These are phyloP conservation scores for Taurulus bubalis DNA, from an alignment of 2,113 vertebrate species.

Conservation along the genomic window DNA sequence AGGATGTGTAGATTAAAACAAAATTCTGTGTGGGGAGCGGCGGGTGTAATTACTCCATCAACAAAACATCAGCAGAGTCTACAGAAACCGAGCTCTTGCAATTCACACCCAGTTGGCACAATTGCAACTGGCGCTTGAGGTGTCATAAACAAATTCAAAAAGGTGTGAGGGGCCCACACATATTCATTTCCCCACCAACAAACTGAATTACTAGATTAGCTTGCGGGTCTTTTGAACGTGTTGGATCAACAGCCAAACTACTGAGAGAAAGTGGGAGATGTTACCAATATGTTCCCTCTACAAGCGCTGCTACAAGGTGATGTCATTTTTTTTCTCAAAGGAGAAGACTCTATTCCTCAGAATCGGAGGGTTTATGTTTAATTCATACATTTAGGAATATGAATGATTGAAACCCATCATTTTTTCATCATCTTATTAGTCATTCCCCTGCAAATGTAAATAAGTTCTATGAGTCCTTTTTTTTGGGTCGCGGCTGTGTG, in stretches of 20 bases:
- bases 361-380: background rate
- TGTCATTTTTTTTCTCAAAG: background rate
- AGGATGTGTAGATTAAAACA: background rate
- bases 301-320: background rate
- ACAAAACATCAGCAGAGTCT: background rate
- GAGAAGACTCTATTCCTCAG: background rate
- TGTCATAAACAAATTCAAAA: conserved; percentile 8
- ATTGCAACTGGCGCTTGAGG: background rate
- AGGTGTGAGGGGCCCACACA: background rate
- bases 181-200: conserved; percentile 7
- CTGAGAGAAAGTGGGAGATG: background rate
- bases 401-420: conserved; percentile 5
- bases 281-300: background rate
- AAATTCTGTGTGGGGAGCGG: too few species aligned
- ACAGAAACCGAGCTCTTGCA: background rate
- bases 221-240: background rate
- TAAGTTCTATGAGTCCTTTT: background rate
- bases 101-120: background rate
- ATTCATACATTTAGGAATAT: conserved; percentile 13
- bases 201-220: background rate
- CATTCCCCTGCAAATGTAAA: conserved; percentile 15
- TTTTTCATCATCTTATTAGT: conserved; percentile 3
- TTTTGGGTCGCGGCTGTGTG: conserved; percentile 8
- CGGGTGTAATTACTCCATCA: background rate
- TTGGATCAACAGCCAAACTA: background rate